Evolutionary conservation across 1,140 invertebrate species (phyloP).

Genomic region (Achroia grisella): DNA sequence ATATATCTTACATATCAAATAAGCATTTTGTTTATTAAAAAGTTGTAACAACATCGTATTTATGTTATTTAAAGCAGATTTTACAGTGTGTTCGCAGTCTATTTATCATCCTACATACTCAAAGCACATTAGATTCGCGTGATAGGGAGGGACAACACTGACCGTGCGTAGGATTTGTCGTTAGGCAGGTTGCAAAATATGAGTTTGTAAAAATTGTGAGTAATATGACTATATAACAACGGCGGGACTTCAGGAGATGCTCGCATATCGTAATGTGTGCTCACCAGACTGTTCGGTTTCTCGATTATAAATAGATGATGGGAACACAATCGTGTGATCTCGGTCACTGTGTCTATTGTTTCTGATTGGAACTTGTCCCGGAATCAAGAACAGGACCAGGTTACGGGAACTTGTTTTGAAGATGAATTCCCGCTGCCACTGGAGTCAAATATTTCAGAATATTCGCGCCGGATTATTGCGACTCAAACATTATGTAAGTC

Average conservation of each 20-base stretch:
- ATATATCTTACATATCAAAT: no score
- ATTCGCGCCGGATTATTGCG: slow-evolving; percentile 27
- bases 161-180: slow-evolving; percentile 19
- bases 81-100: background rate
- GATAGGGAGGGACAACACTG: background rate
- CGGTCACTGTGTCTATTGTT: slow-evolving; percentile 59
- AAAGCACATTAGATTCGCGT: no score
- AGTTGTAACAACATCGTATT: no score
- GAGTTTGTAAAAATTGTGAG: slow-evolving; percentile 28
- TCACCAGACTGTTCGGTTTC: slow-evolving; percentile 34
- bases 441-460: slow-evolving; percentile 30
- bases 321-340: slow-evolving; percentile 33
- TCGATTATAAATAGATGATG: slow-evolving; percentile 55
- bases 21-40: no score
- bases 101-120: no score
- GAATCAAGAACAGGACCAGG: slow-evolving; percentile 50
- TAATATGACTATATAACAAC: slow-evolving; percentile 26
- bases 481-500: slow-evolving; percentile 34
- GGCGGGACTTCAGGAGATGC: slow-evolving; percentile 33
- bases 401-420: slow-evolving; percentile 25
- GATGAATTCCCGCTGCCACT: slow-evolving; percentile 32
- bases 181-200: slow-evolving; percentile 21
- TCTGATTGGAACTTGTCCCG: slow-evolving; percentile 38
- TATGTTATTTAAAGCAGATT: background rate
- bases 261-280: slow-evolving; percentile 39